Evolutionary conservation across 2,113 vertebrate genomes (phyloP), one percentile per base, ranked within the genome.

Genomic region (Salvelinus sp.): DNA sequence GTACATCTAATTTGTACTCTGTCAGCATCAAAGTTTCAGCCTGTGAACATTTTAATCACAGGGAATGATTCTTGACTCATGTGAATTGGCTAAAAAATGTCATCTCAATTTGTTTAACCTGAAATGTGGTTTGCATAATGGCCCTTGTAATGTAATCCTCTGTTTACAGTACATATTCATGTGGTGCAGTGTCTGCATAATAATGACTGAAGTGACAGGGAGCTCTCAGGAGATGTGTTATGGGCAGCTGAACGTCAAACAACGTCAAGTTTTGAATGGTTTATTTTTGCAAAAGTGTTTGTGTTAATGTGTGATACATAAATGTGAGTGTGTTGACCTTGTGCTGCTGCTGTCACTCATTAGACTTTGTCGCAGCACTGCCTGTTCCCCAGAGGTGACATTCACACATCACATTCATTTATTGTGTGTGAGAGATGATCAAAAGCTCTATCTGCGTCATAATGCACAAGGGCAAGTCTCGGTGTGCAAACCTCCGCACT

Each of bases 361-460:
- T 72, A 12, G 30, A 44, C 0, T 73, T 70, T 38, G 5, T 54
- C 38, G 2, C 38, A 44, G 71, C 30, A 22, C 67, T n/a, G 33
- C 73, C 50, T 64, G 72, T 68, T 33, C 77, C 44, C 70, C 76
- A 72, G 73, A 76, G 78, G 73, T 86, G 69, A 86, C 79, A 80
- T 79, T 82, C 65, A 73, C 54, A 30, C 44, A 30, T 75, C 70
- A 71, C 44, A 14, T 69, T 4, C 30, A 50, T 65, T 44, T 44
- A 44, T 44, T 44, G 38, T 44, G 38, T 44, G 44, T 60, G 70
- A 48, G 71, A 14, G 33, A n/a, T 7, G 3, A 44, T 66, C 48
- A 3, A 33, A 4, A 75, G 68, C 13, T 33, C 73, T 4, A 71
- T 60, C 66, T 79, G 69, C 66, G 47, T 76, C 76, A 69, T 22